Percentiles rank a stretch among this genome's conserved stretches.
These are phyloP conservation scores for Melierax canorus DNA, from an alignment of 2,113 vertebrate species.

Conservation along the genomic window DNA sequence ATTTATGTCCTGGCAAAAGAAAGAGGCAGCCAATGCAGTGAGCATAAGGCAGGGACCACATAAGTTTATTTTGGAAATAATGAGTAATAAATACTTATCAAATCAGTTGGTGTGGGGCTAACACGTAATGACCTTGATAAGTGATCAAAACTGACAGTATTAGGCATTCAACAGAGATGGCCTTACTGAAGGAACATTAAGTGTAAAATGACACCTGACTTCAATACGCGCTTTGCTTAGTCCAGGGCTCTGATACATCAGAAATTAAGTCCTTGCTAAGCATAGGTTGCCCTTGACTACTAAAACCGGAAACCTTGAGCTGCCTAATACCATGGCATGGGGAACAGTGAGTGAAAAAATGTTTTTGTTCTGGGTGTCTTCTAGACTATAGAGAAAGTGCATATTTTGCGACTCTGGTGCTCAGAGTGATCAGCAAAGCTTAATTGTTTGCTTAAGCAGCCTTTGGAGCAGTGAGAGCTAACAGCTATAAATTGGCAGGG, in stretches of 20 bases:
- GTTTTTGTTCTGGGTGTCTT: neutral
- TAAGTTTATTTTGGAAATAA: neutral
- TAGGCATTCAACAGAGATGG: neutral
- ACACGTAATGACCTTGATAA: neutral
- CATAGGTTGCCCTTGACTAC: neutral
- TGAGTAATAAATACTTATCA: neutral
- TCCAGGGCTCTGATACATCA: neutral
- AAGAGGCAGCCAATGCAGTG: neutral
- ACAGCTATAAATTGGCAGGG: constrained; percentile 18
- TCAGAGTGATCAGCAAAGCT: neutral
- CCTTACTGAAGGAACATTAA: neutral
- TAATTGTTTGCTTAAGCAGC: constrained; percentile 54
- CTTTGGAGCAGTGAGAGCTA: neutral
- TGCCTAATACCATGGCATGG: neutral
- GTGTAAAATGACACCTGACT: neutral
- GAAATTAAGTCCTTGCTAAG: neutral
- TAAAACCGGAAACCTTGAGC: neutral
- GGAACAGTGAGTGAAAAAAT: neutral
- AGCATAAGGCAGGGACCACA: neutral
- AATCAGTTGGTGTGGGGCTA: neutral
- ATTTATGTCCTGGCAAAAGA: neutral
- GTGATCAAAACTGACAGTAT: neutral
- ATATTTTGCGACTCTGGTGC: neutral
- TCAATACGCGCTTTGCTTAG: neutral
- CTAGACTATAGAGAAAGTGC: neutral